These are phyloP conservation scores for Delphinus delphis DNA, from an alignment of 2,113 vertebrate species.

Conservation along the genomic window DNA sequence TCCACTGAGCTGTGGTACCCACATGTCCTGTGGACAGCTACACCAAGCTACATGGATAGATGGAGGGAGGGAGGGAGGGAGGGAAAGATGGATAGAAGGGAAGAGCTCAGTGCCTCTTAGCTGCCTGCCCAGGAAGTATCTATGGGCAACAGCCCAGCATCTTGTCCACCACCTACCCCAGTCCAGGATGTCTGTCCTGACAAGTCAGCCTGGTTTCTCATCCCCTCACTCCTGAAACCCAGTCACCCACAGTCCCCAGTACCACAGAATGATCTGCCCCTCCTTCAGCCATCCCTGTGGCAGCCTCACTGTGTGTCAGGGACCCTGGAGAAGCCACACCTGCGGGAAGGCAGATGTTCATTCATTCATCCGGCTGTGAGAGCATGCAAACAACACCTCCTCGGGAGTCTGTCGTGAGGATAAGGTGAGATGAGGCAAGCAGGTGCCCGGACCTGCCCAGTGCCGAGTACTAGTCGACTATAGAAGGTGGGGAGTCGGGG, in stretches of 20 bases:
- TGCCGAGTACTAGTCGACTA: neutral
- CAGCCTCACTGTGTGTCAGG: neutral
- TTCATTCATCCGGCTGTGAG: neutral
- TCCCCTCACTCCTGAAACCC: neutral
- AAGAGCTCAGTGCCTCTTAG: neutral
- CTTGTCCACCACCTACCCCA: neutral
- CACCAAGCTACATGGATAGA: neutral
- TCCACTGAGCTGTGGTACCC: neutral
- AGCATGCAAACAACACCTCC: neutral
- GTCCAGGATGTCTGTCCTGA: neutral
- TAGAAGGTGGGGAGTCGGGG: neutral
- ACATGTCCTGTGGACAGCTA: neutral
- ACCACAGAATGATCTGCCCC: neutral
- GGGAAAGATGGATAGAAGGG: neutral
- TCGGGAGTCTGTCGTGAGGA: neutral
- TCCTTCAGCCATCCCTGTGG: neutral
- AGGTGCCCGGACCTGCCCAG: neutral
- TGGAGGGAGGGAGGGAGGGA: neutral
- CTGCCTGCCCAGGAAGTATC: neutral
- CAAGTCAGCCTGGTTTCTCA: neutral
- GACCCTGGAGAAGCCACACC: neutral
- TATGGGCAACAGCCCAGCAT: neutral
- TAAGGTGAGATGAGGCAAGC: neutral
- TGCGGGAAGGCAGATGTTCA: fast-evolving
- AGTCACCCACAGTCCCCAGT: neutral